A percentile compares a stretch with the other conserved stretches of the same genome.
Conservation (phyloP, 2,113 vertebrate species). For the Opisthocomus hoazin region DNA sequence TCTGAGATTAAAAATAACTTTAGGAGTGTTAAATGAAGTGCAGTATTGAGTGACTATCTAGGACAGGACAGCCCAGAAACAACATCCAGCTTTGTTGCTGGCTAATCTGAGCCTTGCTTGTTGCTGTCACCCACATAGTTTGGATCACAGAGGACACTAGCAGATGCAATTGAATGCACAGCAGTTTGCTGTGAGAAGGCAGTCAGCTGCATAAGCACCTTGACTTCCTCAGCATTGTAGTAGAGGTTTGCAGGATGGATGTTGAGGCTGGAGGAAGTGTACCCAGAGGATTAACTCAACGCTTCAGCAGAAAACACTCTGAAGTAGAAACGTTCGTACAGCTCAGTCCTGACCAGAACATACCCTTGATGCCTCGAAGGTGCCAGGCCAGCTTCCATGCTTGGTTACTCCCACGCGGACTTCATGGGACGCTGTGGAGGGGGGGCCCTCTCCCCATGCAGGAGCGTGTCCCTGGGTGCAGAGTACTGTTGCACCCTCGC, state of each 20-base stretch:
- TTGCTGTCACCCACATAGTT: slow-evolving; percentile 34
- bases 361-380: neutral
- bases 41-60: neutral
- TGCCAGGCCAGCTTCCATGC: neutral
- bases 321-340: too few relatives aligned
- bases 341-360: neutral
- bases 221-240: neutral
- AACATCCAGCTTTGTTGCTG: neutral
- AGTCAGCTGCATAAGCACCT: neutral
- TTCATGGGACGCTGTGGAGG: neutral
- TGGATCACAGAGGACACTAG: slow-evolving; percentile 55
- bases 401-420: neutral
- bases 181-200: slow-evolving; percentile 25
- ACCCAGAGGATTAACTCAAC: neutral
- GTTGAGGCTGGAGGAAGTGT: neutral
- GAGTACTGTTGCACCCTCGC: neutral
- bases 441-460: neutral
- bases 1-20: neutral
- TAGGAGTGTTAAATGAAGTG: neutral
- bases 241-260: neutral
- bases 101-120: slow-evolving; percentile 68
- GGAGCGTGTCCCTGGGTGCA: neutral
- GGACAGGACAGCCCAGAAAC: neutral
- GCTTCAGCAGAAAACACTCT: neutral
- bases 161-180: slow-evolving; percentile 20